Percentiles rank a stretch among this genome's conserved stretches.
Conservation (phyloP, 37 sponge, comb jelly and placozoan genomes). For the Tethya wilhelma region DNA sequence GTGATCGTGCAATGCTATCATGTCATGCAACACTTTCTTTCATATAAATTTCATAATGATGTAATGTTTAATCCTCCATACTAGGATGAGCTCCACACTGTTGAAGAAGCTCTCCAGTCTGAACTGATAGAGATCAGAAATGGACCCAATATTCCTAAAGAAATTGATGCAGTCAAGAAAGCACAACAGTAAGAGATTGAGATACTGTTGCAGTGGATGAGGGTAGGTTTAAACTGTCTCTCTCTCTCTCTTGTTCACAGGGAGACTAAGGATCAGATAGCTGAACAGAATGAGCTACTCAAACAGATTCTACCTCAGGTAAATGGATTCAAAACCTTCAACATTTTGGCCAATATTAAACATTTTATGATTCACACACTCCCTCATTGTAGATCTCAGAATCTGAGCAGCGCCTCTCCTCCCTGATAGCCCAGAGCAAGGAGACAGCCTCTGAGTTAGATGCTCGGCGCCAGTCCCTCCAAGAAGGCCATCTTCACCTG, state of each 20-base stretch:
- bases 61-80: background rate
- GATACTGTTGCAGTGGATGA: background rate
- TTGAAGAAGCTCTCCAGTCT: constrained; percentile 17
- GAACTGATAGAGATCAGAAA: constrained; percentile 29
- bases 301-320: constrained; percentile 15
- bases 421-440: background rate
- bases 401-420: background rate
- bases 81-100: constrained; percentile 1
- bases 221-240: background rate
- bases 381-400: constrained; percentile 6
- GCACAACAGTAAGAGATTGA: background rate
- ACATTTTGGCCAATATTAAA: too few relatives aligned
- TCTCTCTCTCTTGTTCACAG: constrained; percentile 7
- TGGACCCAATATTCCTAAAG: constrained; percentile 59
- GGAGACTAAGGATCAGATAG: constrained; percentile 3
- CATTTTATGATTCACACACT: too few relatives aligned
- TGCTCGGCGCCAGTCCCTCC: background rate
- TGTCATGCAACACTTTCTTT: background rate
- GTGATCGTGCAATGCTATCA: background rate
- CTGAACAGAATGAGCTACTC: background rate
- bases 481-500: constrained; percentile 3
- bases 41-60: background rate
- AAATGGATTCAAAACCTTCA: background rate
- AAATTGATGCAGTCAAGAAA: constrained; percentile 46
- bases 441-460: background rate